These are phyloP conservation scores for Bugula neritina DNA, from an alignment of 2,888 invertebrate species.

Conservation along the genomic window DNA sequence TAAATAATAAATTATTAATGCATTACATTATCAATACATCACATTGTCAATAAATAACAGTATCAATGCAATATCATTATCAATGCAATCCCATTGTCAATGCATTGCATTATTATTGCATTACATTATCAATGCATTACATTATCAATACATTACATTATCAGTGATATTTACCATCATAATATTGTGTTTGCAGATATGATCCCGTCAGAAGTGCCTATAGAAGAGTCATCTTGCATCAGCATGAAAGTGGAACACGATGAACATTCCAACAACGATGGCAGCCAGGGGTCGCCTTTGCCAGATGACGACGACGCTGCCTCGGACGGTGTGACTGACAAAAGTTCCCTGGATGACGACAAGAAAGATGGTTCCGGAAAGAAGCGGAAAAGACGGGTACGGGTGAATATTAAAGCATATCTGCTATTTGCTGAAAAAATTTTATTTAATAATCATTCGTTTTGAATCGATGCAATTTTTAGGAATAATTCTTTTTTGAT, in stretches of 20 bases:
- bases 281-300: constrained; percentile 1
- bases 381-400: constrained; percentile 19
- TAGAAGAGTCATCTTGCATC: background rate
- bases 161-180: background rate
- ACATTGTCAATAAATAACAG: no score
- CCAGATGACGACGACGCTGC: constrained; percentile 22
- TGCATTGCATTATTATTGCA: no score
- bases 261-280: constrained; percentile 15
- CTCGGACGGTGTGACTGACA: constrained; percentile 14
- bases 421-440: no score
- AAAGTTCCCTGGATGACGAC: constrained; percentile 20
- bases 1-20: no score
- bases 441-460: no score
- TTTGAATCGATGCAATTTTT: no score
- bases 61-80: no score
- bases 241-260: constrained; percentile 6
- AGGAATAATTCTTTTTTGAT: background rate
- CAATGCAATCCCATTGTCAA: no score
- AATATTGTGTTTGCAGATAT: background rate
- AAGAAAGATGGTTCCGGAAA: constrained; percentile 23
- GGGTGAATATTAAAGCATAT: background rate
- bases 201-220: background rate
- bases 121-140: no score
- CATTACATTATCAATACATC: no score
- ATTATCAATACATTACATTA: no score